Evolutionary conservation across 2,113 vertebrate genomes (phyloP).

Genomic region (Lophotis ruficrista): DNA sequence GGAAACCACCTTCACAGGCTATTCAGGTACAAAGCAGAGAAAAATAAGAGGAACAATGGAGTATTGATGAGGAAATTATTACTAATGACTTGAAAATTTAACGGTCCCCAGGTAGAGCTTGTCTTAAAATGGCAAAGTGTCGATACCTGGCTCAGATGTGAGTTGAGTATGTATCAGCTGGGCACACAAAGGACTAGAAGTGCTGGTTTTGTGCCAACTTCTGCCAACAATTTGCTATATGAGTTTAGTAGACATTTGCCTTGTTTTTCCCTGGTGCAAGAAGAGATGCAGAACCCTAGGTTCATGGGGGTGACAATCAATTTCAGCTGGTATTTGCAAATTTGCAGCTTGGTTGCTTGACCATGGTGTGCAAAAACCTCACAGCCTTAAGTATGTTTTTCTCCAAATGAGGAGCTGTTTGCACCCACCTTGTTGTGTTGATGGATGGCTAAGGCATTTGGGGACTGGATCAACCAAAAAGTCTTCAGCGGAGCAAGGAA

Average conservation of each 20-base stretch:
- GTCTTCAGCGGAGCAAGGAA: not conserved
- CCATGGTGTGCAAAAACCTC: rapidly evolving
- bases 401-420: not conserved
- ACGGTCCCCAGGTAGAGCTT: not conserved
- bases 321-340: not conserved
- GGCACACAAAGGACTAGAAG: not conserved
- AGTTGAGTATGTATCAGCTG: not conserved
- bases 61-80: slow-evolving; percentile 28
- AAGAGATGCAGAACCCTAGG: not conserved
- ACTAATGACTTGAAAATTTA: not conserved
- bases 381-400: not conserved
- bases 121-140: not conserved
- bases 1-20: not conserved
- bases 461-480: not conserved
- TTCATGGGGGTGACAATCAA: not conserved
- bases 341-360: not conserved
- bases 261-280: not conserved
- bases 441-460: too few species aligned
- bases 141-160: not conserved
- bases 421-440: not conserved
- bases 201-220: not conserved
- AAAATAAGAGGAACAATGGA: slow-evolving; percentile 1
- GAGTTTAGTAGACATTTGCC: not conserved
- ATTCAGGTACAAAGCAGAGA: not conserved
- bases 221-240: not conserved